Evolutionary conservation across 2,113 vertebrate genomes (phyloP).

Genomic region (Myrmecophaga tridactyla): DNA sequence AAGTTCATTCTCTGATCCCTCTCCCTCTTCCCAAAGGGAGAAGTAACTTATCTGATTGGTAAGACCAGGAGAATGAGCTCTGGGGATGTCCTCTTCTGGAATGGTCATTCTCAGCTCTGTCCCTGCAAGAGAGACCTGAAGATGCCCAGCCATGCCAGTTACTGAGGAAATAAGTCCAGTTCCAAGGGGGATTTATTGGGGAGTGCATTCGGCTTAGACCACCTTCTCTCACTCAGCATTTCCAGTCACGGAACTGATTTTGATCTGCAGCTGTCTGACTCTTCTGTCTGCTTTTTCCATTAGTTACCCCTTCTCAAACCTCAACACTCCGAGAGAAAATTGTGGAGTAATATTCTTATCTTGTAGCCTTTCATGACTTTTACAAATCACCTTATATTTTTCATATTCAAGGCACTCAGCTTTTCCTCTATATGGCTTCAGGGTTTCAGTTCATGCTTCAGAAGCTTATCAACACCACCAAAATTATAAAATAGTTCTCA

Average conservation of each 20-base stretch:
- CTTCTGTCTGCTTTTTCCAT: neutral
- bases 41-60: too few relatives aligned
- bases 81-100: too few relatives aligned
- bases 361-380: neutral
- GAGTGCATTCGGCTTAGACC: too few relatives aligned
- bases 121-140: too few relatives aligned
- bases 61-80: too few relatives aligned
- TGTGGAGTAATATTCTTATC: neutral
- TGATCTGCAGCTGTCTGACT: neutral
- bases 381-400: neutral
- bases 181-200: too few relatives aligned
- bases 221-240: too few relatives aligned
- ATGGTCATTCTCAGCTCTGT: too few relatives aligned
- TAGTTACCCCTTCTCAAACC: neutral
- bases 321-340: neutral
- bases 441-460: neutral
- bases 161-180: too few relatives aligned
- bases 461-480: neutral
- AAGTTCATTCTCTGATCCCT: too few relatives aligned
- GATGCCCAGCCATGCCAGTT: too few relatives aligned
- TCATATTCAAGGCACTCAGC: neutral
- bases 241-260: neutral
- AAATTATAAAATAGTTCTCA: neutral
- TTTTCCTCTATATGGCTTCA: neutral
- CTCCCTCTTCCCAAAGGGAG: too few relatives aligned